phyloP scores from a whole-genome alignment of 2,797 vertebrate genomes.

The Notamacropus eugenii region DNA sequence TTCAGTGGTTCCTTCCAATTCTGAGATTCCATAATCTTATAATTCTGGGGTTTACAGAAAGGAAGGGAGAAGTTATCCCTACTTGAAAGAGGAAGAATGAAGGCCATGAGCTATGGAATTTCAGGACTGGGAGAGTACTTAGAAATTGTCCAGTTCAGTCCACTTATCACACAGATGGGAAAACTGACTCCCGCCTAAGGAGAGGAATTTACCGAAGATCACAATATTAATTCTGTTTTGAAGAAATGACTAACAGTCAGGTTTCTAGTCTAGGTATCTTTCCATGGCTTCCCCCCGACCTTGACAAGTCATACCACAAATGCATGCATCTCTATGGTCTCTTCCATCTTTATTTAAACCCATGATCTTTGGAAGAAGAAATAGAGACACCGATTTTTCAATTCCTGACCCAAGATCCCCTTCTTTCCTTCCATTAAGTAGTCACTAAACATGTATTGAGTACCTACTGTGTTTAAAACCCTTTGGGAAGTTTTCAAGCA shows the following conservation, averaged over 20 bases:
- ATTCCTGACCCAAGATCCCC: neutral
- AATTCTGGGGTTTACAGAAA: neutral
- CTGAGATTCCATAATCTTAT: neutral
- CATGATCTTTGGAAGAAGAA: neutral
- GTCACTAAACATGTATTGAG: neutral
- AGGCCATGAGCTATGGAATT: neutral
- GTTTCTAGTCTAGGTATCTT: neutral
- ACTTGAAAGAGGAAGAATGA: neutral
- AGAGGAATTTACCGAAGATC: neutral
- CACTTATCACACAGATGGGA: neutral
- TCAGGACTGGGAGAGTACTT: neutral
- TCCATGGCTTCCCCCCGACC: neutral
- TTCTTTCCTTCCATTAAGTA: neutral
- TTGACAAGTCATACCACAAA: neutral
- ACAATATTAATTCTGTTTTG: neutral
- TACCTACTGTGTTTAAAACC: neutral
- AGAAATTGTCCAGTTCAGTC: neutral
- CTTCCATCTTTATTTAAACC: neutral
- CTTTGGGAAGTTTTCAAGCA: constrained; percentile 6
- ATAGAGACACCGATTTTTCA: neutral
- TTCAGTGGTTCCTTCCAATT: neutral
- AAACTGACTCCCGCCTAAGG: neutral
- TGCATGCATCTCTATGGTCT: neutral
- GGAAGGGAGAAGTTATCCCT: neutral
- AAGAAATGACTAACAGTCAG: neutral